phyloP scores from a whole-genome alignment of 2,113 vertebrate genomes.

The Hystrix cristata region DNA sequence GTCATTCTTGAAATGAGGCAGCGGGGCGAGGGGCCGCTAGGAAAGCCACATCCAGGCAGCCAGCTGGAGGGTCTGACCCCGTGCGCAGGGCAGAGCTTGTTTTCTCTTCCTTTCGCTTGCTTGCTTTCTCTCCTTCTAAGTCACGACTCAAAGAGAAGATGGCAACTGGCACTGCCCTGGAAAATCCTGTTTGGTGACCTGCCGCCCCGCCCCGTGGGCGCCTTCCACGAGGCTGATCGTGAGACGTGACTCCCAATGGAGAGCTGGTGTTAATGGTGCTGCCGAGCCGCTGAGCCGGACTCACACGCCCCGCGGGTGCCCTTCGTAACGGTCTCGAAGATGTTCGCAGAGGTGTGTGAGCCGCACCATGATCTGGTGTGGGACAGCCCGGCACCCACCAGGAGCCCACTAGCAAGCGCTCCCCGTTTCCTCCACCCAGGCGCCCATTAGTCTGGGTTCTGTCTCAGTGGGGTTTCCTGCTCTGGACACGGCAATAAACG shows the following conservation, averaged over 20 bases:
- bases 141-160: slow-evolving; percentile 65
- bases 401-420: background rate
- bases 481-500: background rate
- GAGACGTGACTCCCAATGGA: background rate
- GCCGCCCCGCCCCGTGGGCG: too few relatives aligned
- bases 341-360: background rate
- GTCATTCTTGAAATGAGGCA: background rate
- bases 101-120: background rate
- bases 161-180: slow-evolving; percentile 1
- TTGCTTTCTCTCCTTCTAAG: background rate
- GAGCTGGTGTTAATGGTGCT: too few relatives aligned
- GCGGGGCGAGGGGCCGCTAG: slow-evolving; percentile 53
- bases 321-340: background rate
- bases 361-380: background rate
- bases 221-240: background rate
- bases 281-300: background rate
- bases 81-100: slow-evolving; percentile 2
- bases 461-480: background rate
- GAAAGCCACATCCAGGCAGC: background rate
- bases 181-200: background rate
- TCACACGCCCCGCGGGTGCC: background rate
- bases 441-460: background rate
- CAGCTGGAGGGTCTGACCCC: slow-evolving; percentile 58
- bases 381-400: background rate
- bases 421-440: background rate